Evolutionary conservation across 2,113 vertebrate species (phyloP).

Genomic region (Gambusia affinis): DNA sequence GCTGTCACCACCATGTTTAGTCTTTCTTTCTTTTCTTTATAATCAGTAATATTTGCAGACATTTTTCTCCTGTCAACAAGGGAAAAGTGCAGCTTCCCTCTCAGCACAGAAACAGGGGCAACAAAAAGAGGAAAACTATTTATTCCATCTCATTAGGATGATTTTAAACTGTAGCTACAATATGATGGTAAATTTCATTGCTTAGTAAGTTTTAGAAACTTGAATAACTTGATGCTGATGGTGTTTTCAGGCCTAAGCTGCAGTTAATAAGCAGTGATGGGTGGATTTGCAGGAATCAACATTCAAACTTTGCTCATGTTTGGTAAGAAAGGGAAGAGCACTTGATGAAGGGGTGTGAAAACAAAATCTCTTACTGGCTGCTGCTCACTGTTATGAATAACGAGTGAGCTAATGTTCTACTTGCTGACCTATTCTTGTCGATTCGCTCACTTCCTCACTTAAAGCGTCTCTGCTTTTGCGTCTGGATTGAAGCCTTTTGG

Average conservation of each 20-base stretch:
- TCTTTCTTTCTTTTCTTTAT: background rate
- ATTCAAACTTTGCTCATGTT: conserved; percentile 1
- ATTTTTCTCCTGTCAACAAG: background rate
- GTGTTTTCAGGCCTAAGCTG: too few species aligned
- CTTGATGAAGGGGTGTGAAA: conserved; percentile 38
- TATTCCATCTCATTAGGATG: background rate
- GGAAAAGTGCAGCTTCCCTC: background rate
- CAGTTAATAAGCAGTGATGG: background rate
- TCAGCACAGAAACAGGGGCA: background rate
- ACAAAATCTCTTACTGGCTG: conserved; percentile 10
- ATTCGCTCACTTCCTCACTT: background rate
- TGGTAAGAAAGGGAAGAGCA: conserved; percentile 21
- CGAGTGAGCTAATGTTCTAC: conserved; percentile 32
- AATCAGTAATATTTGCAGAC: background rate
- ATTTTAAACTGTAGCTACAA: background rate
- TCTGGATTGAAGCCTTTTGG: conserved; percentile 22
- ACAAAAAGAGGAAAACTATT: background rate
- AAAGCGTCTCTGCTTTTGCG: conserved; percentile 28
- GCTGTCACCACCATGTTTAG: background rate
- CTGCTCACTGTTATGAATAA: conserved; percentile 27
- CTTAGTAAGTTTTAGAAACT: too few species aligned
- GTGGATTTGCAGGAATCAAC: conserved; percentile 11
- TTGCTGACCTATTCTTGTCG: conserved; percentile 29
- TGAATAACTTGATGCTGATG: background rate
- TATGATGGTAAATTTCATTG: background rate